Conservation (phyloP, 2,888 invertebrate species). For the Cerceris ruficornis region DNA sequence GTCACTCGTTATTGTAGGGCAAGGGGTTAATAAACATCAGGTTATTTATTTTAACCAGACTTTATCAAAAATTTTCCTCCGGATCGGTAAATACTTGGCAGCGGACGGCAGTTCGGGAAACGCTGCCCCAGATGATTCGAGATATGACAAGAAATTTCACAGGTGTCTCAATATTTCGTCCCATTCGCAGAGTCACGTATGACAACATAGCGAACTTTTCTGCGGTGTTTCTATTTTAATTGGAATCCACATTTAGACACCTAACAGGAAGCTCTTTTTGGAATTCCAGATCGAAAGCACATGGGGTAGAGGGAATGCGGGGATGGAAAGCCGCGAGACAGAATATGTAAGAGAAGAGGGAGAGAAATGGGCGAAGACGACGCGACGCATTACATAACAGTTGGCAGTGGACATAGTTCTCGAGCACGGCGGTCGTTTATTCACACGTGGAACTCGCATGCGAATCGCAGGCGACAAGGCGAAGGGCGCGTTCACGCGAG, state of each 20-base stretch:
- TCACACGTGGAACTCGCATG: constrained; percentile 59
- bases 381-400: constrained; percentile 68
- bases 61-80: no score
- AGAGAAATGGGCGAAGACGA: constrained; percentile 51
- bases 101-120: no score
- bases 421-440: constrained; percentile 59
- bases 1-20: no score
- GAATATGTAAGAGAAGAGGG: constrained; percentile 26
- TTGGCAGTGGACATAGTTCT: constrained; percentile 74
- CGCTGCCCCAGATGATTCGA: no score
- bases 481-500: constrained; percentile 60
- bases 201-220: not conserved
- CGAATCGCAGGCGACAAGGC: constrained; percentile 50
- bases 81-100: no score
- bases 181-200: no score
- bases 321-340: constrained; percentile 23
- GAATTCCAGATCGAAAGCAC: constrained; percentile 27
- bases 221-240: constrained; percentile 19
- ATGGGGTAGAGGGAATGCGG: constrained; percentile 25
- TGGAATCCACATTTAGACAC: constrained; percentile 38
- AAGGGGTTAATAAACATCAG: no score
- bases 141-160: no score
- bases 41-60: no score
- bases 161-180: not conserved
- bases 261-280: constrained; percentile 42